phyloP scores from a whole-genome alignment of 2,113 vertebrate genomes.

The Trogon melanurus region DNA sequence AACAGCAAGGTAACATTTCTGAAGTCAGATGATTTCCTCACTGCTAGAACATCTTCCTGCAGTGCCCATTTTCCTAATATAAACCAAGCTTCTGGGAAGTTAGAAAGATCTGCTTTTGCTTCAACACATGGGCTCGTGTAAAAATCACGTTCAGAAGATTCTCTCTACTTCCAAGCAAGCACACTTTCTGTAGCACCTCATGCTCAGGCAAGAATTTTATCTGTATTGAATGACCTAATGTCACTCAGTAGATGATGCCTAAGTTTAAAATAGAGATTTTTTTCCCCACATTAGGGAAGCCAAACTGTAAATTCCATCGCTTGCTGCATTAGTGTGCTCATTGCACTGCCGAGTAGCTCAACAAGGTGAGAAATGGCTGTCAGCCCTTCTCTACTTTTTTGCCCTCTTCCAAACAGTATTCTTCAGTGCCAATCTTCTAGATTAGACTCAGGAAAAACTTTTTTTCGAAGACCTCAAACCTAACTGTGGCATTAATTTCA shows the following conservation, averaged over 20 bases:
- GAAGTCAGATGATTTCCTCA: neutral
- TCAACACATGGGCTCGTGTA: neutral
- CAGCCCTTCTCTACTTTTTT: neutral
- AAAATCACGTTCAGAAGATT: neutral
- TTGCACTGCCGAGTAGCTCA: neutral
- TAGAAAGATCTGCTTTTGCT: neutral
- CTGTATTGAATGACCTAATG: neutral
- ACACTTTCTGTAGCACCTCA: neutral
- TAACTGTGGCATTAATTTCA: neutral
- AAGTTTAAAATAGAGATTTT: neutral
- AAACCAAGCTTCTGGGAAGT: neutral
- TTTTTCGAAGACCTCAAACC: too few species aligned
- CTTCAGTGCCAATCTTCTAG: neutral
- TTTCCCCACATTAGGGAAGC: neutral
- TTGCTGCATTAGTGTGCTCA: neutral
- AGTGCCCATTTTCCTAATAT: neutral
- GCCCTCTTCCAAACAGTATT: neutral
- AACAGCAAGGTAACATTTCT: neutral
- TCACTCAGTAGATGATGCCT: neutral
- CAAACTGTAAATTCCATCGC: neutral
- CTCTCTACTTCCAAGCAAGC: neutral
- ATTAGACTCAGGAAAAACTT: neutral
- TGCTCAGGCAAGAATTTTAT: neutral
- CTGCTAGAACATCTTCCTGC: neutral
- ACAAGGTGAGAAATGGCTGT: neutral